These are phyloP conservation scores for Phrynocephalus versicolor DNA, from an alignment of 2,113 vertebrate species.

Conservation along the genomic window DNA sequence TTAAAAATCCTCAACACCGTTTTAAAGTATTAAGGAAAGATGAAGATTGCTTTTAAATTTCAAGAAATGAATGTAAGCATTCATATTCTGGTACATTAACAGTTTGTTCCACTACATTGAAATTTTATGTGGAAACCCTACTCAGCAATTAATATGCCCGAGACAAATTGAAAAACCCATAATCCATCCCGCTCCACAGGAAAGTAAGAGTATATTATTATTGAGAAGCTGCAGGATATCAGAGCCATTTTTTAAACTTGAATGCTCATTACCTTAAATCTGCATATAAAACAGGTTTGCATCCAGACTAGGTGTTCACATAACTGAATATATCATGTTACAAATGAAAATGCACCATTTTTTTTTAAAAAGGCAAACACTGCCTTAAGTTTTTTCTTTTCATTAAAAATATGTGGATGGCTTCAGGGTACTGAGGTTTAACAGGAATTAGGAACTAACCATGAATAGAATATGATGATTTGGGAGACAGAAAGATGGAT, in stretches of 20 bases:
- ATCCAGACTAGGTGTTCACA: conserved; percentile 67
- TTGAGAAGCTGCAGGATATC: conserved; percentile 77
- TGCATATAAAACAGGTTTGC: conserved; percentile 74
- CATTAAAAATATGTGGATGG: conserved; percentile 50
- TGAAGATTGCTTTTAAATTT: conserved; percentile 73
- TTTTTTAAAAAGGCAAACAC: background rate
- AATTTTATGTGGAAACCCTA: conserved; percentile 80
- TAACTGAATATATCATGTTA: conserved; percentile 60
- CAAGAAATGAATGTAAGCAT: conserved; percentile 74
- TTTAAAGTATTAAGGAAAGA: conserved; percentile 56
- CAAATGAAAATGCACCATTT: conserved; percentile 55
- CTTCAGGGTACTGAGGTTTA: conserved; percentile 54
- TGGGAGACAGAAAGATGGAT: conserved; percentile 38
- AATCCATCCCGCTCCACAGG: conserved; percentile 79
- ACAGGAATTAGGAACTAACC: conserved; percentile 63
- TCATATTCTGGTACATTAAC: conserved; percentile 82
- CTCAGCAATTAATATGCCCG: conserved; percentile 82
- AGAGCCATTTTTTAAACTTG: conserved; percentile 77
- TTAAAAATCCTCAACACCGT: conserved; percentile 6
- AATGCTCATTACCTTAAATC: conserved; percentile 80
- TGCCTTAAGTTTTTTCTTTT: conserved; percentile 50
- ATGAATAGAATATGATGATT: conserved; percentile 40
- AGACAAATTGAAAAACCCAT: conserved; percentile 79
- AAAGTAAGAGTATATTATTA: conserved; percentile 78
- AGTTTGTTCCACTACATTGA: conserved; percentile 84